A percentile compares a stretch with the other conserved stretches of the same genome.
Conservation (phyloP, 2,113 vertebrate genomes). For the Orthonyx spaldingii region DNA sequence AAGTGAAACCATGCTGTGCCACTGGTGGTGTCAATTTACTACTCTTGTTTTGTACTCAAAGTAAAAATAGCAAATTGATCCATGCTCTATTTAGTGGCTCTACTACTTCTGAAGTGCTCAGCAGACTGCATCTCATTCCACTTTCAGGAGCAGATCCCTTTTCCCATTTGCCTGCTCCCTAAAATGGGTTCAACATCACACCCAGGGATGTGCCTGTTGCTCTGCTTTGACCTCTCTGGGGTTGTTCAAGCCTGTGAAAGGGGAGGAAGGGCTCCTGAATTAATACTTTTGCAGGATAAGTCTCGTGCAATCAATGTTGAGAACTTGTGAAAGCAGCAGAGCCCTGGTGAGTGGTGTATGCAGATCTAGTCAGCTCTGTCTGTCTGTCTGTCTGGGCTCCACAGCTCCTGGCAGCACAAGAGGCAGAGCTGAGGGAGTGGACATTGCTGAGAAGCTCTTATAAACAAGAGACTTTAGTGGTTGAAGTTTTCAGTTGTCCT, state of each 20-base stretch:
- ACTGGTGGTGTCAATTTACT: background rate
- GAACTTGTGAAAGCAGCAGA: background rate
- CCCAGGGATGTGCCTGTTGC: accelerated
- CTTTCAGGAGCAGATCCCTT: background rate
- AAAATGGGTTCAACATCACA: accelerated
- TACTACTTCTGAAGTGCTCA: background rate
- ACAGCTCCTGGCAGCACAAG: background rate
- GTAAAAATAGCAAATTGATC: background rate
- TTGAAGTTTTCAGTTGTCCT: background rate
- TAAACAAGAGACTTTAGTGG: background rate
- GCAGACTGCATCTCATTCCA: background rate
- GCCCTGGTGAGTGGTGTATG: background rate
- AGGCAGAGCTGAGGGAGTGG: background rate
- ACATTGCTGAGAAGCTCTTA: background rate
- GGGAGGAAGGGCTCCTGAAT: background rate
- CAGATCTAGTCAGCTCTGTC: background rate
- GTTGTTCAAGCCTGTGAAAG: background rate
- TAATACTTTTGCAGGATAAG: background rate
- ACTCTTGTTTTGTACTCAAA: background rate
- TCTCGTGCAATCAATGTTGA: background rate
- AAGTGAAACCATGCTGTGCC: background rate
- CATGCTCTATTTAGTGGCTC: background rate
- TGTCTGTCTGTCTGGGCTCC: background rate
- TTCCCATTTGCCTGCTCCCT: background rate
- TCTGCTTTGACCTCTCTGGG: background rate